These are phyloP conservation scores for Spheniscus humboldti DNA, from an alignment of 2,797 vertebrate genomes.

Conservation along the genomic window DNA sequence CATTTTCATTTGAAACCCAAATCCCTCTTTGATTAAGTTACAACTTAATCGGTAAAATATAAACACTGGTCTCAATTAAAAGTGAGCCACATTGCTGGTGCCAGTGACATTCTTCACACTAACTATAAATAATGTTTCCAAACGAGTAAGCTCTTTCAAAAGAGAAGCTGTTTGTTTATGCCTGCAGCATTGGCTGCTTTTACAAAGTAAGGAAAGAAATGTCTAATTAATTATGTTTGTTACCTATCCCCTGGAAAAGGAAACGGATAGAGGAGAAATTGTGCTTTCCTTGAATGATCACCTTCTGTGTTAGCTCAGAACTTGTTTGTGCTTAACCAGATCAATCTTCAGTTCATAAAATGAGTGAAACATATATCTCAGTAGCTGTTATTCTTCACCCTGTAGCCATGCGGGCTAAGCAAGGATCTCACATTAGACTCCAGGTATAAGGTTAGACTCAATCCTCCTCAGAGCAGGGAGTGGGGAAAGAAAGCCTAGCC, in stretches of 20 bases:
- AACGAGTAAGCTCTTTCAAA: background rate
- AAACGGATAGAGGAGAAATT: background rate
- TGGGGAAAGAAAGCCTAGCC: background rate
- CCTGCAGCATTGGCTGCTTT: background rate
- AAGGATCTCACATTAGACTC: background rate
- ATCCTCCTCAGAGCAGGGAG: background rate
- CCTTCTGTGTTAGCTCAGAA: background rate
- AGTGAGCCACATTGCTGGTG: background rate
- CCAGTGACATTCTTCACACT: background rate
- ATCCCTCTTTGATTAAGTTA: background rate
- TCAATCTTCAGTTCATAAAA: background rate
- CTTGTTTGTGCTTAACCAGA: background rate
- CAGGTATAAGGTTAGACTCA: background rate
- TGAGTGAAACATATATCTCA: background rate
- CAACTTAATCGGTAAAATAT: background rate
- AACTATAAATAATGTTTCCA: background rate
- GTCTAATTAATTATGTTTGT: background rate
- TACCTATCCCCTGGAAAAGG: background rate
- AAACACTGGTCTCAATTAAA: background rate
- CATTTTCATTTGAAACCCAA: background rate
- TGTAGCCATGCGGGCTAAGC: background rate
- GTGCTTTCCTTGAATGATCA: background rate
- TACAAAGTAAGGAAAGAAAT: background rate
- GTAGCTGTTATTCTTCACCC: background rate
- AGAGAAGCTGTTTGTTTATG: slow-evolving; percentile 20